Base-by-base conservation (phyloP, 2,888 invertebrate genomes). In the Microchrysa polita region DNA sequence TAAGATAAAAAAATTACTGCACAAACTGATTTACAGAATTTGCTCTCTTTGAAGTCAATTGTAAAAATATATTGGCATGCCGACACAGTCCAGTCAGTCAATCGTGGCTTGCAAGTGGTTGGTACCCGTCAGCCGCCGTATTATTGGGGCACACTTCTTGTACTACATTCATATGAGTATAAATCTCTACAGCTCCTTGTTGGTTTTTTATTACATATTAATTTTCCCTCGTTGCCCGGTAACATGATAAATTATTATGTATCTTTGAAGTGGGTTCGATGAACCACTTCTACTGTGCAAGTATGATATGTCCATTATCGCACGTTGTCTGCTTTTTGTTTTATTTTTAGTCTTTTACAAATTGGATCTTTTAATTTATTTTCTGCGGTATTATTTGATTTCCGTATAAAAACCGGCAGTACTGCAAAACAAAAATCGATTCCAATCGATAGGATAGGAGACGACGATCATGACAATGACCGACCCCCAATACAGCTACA, bases 161-260 rank as follows among this genome's bases (percentile, higher is more conserved):
- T 20, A 20, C 55, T 1, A 55, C 16, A 55, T 20, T 5, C 16
- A 55, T 16, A n/a, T 53, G 5, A 5, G 16, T 53, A n/a, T 53
- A 53, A 53, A n/a, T 53, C n/a, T n/a, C n/a, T n/a, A n/a, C n/a
- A 34, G 27, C 27, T 34, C 27, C n/a, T 5, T 34, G 27, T 34
- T 34, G 27, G 27, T 34, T 34, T 34, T 34, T 34, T 7, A 34
- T 34, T 34, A n/a, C n/a, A n/a, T n/a, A 34, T 34, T 34, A 34
- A 34, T 34, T 34, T 34, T 34, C 27, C 27, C 2, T 34, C 18
- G 55, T 55, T 55, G 27, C 55, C 0, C 55, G n/a, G 20, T 55
- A 55, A 55, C 55, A 55, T 55, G 14, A 55, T 55, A 55, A 55
- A 55, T 55, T 55, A 55, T n/a, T n/a, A n/a, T n/a, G n/a, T n/a